Evolutionary conservation across 2,888 invertebrate species (phyloP).

Genomic region (Drosophila crucigera): DNA sequence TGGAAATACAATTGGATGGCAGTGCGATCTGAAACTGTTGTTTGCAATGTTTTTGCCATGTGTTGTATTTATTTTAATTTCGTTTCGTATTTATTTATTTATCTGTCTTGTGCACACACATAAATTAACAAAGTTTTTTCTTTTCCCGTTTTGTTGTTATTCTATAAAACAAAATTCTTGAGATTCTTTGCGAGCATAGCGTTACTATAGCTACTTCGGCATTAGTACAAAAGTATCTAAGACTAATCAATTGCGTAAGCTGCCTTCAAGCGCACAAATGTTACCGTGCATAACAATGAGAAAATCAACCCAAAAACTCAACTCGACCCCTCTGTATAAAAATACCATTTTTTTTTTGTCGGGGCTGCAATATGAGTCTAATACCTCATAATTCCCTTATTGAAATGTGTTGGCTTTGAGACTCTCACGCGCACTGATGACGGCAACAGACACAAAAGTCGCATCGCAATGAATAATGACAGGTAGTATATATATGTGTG

Average conservation of each 20-base stretch:
- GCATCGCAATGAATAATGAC: slow-evolving; percentile 52
- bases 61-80: slow-evolving; percentile 38
- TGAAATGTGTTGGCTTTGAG: slow-evolving; percentile 51
- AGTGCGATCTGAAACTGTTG: slow-evolving; percentile 33
- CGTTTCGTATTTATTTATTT: slow-evolving; percentile 33
- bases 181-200: slow-evolving; percentile 29
- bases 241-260: slow-evolving; percentile 63
- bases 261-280: slow-evolving; percentile 31
- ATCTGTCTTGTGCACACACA: slow-evolving; percentile 48
- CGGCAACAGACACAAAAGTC: slow-evolving; percentile 29
- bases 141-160: not conserved
- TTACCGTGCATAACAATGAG: slow-evolving; percentile 47
- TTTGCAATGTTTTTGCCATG: slow-evolving; percentile 30
- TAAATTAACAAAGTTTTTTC: slow-evolving; percentile 61
- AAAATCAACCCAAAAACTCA: not conserved
- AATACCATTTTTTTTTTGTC: slow-evolving; percentile 5
- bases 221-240: slow-evolving; percentile 13
- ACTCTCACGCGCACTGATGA: slow-evolving; percentile 7
- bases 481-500: slow-evolving; percentile 38
- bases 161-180: slow-evolving; percentile 38
- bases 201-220: slow-evolving; percentile 20
- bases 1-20: slow-evolving; percentile 49
- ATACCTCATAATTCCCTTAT: slow-evolving; percentile 73
- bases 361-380: slow-evolving; percentile 47
- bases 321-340: not conserved